These are phyloP conservation scores for Arizona elegans DNA, from an alignment of 2,113 vertebrate genomes.

Conservation along the genomic window DNA sequence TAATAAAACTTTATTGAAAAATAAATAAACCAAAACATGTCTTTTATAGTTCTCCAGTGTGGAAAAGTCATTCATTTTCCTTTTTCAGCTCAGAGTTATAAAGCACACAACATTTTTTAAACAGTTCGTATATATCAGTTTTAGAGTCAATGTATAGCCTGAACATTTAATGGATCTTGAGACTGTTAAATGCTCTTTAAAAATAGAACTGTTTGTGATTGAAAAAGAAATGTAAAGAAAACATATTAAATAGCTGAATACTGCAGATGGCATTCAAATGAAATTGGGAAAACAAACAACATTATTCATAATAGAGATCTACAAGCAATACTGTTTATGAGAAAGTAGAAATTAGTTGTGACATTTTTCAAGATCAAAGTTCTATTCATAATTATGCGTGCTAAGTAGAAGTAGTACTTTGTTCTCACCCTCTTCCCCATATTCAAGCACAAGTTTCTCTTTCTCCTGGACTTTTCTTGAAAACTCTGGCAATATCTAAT, in stretches of 20 bases:
- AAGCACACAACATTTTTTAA: neutral
- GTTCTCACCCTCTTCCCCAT: neutral
- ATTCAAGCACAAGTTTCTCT: neutral
- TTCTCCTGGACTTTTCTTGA: neutral
- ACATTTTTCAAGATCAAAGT: neutral
- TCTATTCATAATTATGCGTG: neutral
- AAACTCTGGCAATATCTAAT: neutral
- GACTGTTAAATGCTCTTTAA: conserved; percentile 11
- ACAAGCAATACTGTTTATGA: neutral
- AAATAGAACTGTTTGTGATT: neutral
- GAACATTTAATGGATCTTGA: conserved; percentile 45
- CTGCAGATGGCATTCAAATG: neutral
- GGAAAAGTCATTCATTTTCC: neutral
- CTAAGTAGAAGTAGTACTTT: neutral
- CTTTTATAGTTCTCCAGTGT: conserved; percentile 2
- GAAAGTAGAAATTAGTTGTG: neutral
- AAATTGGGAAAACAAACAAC: neutral
- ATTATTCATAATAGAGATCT: neutral
- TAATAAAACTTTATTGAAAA: conserved; percentile 25
- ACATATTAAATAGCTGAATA: neutral
- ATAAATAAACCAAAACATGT: conserved; percentile 11
- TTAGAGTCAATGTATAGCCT: conserved; percentile 19
- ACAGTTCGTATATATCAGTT: conserved; percentile 21
- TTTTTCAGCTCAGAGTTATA: neutral
- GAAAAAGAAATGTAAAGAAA: conserved; percentile 2